Conservation (phyloP, 2,888 invertebrate genomes). For the Epinotia bilunana region DNA sequence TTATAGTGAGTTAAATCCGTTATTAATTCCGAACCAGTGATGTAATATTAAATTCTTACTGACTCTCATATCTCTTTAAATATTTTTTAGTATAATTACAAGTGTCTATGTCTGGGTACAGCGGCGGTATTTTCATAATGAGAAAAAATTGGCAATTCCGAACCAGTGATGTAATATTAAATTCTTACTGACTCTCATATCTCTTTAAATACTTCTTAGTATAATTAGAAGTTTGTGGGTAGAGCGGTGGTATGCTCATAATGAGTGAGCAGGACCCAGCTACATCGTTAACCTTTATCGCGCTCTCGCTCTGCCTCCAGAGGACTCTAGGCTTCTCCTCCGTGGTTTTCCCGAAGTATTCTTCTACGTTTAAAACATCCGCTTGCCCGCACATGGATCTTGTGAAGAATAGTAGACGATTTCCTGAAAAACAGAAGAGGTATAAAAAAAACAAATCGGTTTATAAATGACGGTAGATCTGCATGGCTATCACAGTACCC, state of each 20-base stretch:
- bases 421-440: slow-evolving; percentile 59
- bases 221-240: slow-evolving; percentile 56
- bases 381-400: slow-evolving; percentile 56
- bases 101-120: slow-evolving; percentile 52
- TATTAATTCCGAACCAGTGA: no score
- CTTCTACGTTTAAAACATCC: slow-evolving; percentile 63
- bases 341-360: slow-evolving; percentile 51
- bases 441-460: neutral
- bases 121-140: slow-evolving; percentile 59
- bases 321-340: slow-evolving; percentile 54
- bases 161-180: neutral
- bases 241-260: slow-evolving; percentile 57
- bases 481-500: no score
- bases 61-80: slow-evolving; percentile 53
- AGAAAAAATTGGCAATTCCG: slow-evolving; percentile 44
- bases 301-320: slow-evolving; percentile 53
- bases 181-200: slow-evolving; percentile 48
- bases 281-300: slow-evolving; percentile 64
- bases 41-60: neutral
- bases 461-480: neutral
- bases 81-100: slow-evolving; percentile 62
- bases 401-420: slow-evolving; percentile 65
- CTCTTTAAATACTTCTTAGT: slow-evolving; percentile 59
- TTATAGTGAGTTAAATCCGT: no score
- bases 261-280: slow-evolving; percentile 66